These are phyloP conservation scores for Amphimedon queenslandica DNA, from an alignment of 37 sponge, comb jelly and placozoan species.

Conservation along the genomic window DNA sequence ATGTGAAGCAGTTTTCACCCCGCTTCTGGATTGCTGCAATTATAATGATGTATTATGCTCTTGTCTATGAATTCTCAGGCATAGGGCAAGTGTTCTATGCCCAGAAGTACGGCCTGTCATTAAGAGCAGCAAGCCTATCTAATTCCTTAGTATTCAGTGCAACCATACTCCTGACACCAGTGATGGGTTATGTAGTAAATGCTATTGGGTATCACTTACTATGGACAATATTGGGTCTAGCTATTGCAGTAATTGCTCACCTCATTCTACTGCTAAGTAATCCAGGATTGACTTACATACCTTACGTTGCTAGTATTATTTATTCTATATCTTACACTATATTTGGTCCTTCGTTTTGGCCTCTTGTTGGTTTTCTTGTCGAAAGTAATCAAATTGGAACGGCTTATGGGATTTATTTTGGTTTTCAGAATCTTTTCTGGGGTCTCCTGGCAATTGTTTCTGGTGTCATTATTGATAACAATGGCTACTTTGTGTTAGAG, in stretches of 20 bases:
- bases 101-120: background rate
- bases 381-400: background rate
- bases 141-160: background rate
- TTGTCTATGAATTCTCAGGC: background rate
- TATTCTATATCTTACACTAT: background rate
- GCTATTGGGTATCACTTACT: background rate
- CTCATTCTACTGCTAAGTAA: background rate
- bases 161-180: background rate
- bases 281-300: background rate
- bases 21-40: no score
- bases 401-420: background rate
- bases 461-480: background rate
- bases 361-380: background rate
- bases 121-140: background rate
- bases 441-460: background rate
- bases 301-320: background rate
- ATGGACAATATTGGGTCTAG: background rate
- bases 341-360: background rate
- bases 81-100: background rate
- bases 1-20: no score
- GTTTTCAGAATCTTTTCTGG: background rate
- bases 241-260: background rate
- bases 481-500: background rate
- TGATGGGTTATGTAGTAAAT: background rate
- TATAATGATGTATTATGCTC: no score